Evolutionary conservation across 1,140 invertebrate genomes (phyloP).

Genomic region (Ostrea denselamellosa): DNA sequence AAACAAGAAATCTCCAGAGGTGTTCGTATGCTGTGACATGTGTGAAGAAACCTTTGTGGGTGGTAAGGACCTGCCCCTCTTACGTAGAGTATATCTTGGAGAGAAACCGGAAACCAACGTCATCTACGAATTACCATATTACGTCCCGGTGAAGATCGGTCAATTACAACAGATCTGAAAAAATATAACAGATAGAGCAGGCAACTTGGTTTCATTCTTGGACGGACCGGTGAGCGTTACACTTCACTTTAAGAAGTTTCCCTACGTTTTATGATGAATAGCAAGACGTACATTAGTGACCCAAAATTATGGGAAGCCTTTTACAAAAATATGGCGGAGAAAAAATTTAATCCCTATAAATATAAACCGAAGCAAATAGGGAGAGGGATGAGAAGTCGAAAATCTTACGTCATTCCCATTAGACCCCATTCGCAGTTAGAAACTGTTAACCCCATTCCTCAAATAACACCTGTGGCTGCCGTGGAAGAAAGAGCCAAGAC

Average conservation of each 20-base stretch:
- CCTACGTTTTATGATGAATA: conserved; percentile 40
- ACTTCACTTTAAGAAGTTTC: conserved; percentile 51
- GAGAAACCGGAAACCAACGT: conserved; percentile 38
- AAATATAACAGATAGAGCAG: conserved; percentile 47
- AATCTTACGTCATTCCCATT: no score
- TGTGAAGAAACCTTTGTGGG: conserved; percentile 38
- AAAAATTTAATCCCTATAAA: conserved; percentile 24
- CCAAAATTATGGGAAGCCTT: conserved; percentile 47
- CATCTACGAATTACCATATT: conserved; percentile 42
- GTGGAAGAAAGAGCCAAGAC: no score
- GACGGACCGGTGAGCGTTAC: conserved; percentile 46
- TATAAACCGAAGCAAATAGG: no score
- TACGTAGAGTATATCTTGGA: conserved; percentile 36
- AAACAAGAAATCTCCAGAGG: conserved; percentile 10
- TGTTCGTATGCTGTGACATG: conserved; percentile 25
- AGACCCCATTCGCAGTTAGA: no score
- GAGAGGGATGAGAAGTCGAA: no score
- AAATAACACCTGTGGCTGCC: no score
- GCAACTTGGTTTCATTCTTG: conserved; percentile 39
- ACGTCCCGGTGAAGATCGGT: conserved; percentile 38
- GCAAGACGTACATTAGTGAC: conserved; percentile 46
- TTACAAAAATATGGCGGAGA: conserved; percentile 43
- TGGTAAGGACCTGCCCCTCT: conserved; percentile 27
- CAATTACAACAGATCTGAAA: conserved; percentile 40
- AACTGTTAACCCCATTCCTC: no score